Base-by-base conservation (phyloP, 2,113 vertebrate genomes). In the Tylochromis polylepis region DNA sequence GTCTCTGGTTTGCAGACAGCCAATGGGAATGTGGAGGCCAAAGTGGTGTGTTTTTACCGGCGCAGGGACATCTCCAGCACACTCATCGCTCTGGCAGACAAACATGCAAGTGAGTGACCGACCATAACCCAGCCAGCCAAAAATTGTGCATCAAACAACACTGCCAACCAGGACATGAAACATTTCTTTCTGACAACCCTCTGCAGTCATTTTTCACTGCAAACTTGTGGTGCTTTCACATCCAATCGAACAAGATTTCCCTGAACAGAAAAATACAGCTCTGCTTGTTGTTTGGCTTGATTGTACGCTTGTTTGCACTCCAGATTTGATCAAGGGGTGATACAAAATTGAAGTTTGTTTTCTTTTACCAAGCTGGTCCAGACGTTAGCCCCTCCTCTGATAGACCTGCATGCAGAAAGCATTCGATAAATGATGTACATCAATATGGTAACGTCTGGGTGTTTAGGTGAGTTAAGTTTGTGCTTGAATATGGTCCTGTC, bases 41-140 rank as follows among this genome's bases (percentile, higher is more conserved):
- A 99, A 96, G 98, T 99, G 96, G 98, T 99, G 79, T 99, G 98
- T 93, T 99, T 99, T 96, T 99, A 99, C 96, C 95, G 98, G 60
- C 96, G 98, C 91, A 96, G 98, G 84, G 98, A 99, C 96, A 99
- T 99, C 95, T 98, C 98, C 57, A 97, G 97, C 94, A 97, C 98
- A 2, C 98, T 99, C 90, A 99, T 99, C 91, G 97, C 98, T 24
- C 89, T 99, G 95, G 98, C 98, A 55, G 98, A 99, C 96, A 99
- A 99, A 96, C 98, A 99, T 67, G 98, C 98, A 94, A 97, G 98
- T 99, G 97, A 99, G 98, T 97, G 86, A 89, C 85, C 80, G 14
- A 87, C 84, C 85, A 14, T 51, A 87, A 90, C 86, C 75, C 7
- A 12, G 27, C 67, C 84, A 34, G 49, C 53, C 51, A 34, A 78